Percentiles rank a stretch among this genome's conserved stretches.
Evolutionary conservation across 2,113 vertebrate genomes (phyloP).

Genomic region (Euleptes europaea): DNA sequence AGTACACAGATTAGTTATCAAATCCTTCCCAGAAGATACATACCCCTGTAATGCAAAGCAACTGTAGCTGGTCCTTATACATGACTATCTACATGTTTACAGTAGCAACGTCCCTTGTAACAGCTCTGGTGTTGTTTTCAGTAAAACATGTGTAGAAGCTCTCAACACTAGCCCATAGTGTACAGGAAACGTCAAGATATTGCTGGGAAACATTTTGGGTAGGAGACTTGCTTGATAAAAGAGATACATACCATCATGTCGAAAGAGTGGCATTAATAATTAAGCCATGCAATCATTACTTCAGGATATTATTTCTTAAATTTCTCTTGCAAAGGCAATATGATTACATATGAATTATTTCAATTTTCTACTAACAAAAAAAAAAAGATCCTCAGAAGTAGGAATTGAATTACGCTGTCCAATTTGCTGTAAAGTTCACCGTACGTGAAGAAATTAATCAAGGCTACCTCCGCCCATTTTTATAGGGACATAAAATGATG

Average conservation of each 20-base stretch:
- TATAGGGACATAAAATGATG: constrained; percentile 93
- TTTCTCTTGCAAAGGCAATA: constrained; percentile 85
- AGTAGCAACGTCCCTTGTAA: background rate
- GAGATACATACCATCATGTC: constrained; percentile 45
- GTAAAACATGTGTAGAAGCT: background rate
- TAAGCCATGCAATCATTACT: constrained; percentile 80
- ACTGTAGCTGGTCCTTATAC: background rate
- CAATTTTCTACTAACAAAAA: constrained; percentile 85
- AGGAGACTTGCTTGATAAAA: constrained; percentile 54
- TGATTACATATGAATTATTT: constrained; percentile 86
- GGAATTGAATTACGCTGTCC: constrained; percentile 88
- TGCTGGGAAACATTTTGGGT: constrained; percentile 53
- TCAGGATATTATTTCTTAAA: constrained; percentile 86
- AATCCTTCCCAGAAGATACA: background rate
- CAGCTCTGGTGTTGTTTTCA: background rate
- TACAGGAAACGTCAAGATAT: constrained; percentile 16
- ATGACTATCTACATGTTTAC: background rate
- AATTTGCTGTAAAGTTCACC: constrained; percentile 89
- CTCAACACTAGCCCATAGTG: background rate
- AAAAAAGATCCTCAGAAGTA: constrained; percentile 80
- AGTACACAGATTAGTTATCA: background rate
- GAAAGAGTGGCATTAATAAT: constrained; percentile 79
- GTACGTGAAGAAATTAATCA: constrained; percentile 92
- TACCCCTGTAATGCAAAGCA: background rate
- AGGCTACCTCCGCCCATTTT: constrained; percentile 87